A percentile compares a stretch with the other conserved stretches of the same genome.
Conservation (phyloP, 2,113 vertebrate species). For the Bubo scandiacus region DNA sequence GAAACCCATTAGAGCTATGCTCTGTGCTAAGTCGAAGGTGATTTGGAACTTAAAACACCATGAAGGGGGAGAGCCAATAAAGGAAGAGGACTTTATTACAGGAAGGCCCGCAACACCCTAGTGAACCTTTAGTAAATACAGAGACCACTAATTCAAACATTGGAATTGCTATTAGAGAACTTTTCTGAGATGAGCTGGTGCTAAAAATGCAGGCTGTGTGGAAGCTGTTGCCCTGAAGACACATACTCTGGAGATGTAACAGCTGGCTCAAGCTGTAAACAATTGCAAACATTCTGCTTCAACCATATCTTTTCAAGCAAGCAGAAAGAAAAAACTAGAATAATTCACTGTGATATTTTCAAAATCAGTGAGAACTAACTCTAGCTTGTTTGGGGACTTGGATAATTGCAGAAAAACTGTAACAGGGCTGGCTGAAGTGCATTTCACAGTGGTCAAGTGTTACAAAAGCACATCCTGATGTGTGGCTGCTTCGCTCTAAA, state of each 20-base stretch:
- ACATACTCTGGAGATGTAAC: slow-evolving; percentile 62
- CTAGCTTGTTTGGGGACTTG: slow-evolving; percentile 36
- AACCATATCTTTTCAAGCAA: slow-evolving; percentile 56
- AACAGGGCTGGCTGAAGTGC: background rate
- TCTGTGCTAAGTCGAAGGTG: background rate
- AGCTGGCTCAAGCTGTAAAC: slow-evolving; percentile 62
- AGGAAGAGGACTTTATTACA: slow-evolving; percentile 27
- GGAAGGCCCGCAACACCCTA: background rate
- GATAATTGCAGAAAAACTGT: slow-evolving; percentile 40
- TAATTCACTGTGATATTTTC: slow-evolving; percentile 54
- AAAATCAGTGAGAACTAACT: slow-evolving; percentile 13
- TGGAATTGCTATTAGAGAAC: slow-evolving; percentile 70
- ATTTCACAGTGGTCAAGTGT: background rate
- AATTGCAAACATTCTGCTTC: slow-evolving; percentile 68
- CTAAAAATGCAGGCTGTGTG: slow-evolving; percentile 66
- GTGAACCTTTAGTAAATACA: slow-evolving; percentile 54
- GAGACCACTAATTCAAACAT: slow-evolving; percentile 65
- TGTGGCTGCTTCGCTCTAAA: background rate
- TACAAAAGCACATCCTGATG: background rate
- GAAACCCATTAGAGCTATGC: background rate
- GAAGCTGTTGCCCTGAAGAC: slow-evolving; percentile 69
- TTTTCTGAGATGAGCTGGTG: slow-evolving; percentile 62
- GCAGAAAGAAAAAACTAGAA: background rate
- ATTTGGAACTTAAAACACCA: slow-evolving; percentile 25
- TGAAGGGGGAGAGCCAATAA: slow-evolving; percentile 41